These are phyloP conservation scores for Calidris pygmaea DNA, from an alignment of 2,113 vertebrate genomes.

Conservation along the genomic window DNA sequence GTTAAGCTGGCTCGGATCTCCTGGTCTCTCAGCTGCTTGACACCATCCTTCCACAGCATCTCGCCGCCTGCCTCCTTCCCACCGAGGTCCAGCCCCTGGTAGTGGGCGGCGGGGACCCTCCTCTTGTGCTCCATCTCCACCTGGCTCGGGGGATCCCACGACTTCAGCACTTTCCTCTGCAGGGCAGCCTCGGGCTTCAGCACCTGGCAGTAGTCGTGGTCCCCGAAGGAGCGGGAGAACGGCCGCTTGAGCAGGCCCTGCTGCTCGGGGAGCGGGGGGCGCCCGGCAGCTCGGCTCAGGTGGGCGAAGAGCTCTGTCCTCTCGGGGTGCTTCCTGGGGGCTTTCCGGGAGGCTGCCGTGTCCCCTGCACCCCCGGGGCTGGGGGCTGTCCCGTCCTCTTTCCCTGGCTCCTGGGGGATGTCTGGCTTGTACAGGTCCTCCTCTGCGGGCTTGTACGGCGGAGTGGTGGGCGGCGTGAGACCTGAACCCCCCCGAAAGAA, in stretches of 20 bases:
- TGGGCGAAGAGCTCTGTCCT: constrained; percentile 93
- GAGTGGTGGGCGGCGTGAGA: constrained; percentile 95
- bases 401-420: constrained; percentile 70
- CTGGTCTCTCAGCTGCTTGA: constrained; percentile 77
- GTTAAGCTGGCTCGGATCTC: constrained; percentile 85
- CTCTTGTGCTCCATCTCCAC: constrained; percentile 66
- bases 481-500: constrained; percentile 72
- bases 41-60: constrained; percentile 54
- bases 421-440: constrained; percentile 96
- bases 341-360: constrained; percentile 50
- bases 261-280: constrained; percentile 50
- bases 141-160: constrained; percentile 69
- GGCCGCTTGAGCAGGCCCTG: constrained; percentile 73
- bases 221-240: constrained; percentile 85
- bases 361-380: constrained; percentile 40
- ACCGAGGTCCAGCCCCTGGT: constrained; percentile 70
- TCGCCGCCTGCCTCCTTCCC: constrained; percentile 59
- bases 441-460: constrained; percentile 91
- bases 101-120: constrained; percentile 41
- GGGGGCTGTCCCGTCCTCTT: constrained; percentile 20
- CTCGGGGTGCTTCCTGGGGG: constrained; percentile 86
- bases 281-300: constrained; percentile 78
- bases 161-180: constrained; percentile 80
- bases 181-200: constrained; percentile 72
- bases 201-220: constrained; percentile 96